Base-by-base conservation (phyloP, 2,113 vertebrate genomes). In the Petroica traversi region DNA sequence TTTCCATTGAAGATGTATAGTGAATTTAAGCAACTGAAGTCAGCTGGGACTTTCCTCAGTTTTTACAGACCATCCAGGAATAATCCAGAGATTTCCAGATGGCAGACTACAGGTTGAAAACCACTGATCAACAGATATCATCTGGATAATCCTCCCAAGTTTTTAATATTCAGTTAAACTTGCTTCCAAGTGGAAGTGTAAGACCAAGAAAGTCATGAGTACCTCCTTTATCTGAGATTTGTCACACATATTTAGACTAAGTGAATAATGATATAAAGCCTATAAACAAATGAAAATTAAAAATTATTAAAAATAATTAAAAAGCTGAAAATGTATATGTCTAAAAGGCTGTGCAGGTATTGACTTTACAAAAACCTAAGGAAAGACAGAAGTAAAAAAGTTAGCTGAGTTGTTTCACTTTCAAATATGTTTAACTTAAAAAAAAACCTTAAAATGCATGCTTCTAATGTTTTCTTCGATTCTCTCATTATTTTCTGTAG, bases 51-150 rank as follows among this genome's bases (percentile, higher is more conserved):
- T 68, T 87, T 72, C 55, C 59, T 73, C 14, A 36, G 4, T 62
- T 84, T 95, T 91, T 92, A 74, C 5, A 3, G 40, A 76, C 23
- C 0, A 0, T 51, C 87, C 76, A 78, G 46, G 64, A 89, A 54
- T 91, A 92, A 92, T 75, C 89, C 69, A 74, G 55, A 93, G 40
- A 84, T 84, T 86, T 55, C 84, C 93, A 89, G 80, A 89, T 71
- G 73, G 73, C 80, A 89, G 55, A 63, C 46, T 93, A 72, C 57
- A 68, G 85, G 85, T 72, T 85, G 73, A 85, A 94, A 92, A 68
- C 22, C 43, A 59, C 61, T 82, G 66, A 82, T 88, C 74, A 67
- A 86, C 36, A 81, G 68, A 66, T 81, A 95, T 40, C 15, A 75
- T 80, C 82, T 75, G 41, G 81, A 41, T 91, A 95, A 93, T 87